Conservation (phyloP, 2,888 invertebrate genomes). For the Scaptomyza flava region DNA sequence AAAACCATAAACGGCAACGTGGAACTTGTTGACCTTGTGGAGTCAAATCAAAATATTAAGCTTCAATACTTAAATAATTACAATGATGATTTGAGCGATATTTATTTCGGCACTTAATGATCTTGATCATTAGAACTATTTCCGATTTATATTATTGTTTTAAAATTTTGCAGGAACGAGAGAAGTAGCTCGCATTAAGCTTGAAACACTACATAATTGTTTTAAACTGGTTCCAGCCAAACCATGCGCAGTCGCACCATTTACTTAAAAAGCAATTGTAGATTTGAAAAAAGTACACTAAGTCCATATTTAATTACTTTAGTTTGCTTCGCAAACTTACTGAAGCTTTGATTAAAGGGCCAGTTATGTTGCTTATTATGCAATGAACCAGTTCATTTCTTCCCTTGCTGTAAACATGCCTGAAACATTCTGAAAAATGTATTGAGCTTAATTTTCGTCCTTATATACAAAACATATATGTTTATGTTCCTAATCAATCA, state of each 20-base stretch:
- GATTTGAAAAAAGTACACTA: not conserved
- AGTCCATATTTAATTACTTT: not conserved
- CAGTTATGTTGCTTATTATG: not conserved
- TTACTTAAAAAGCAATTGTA: slow-evolving; percentile 4
- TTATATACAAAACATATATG: not conserved
- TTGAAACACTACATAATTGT: slow-evolving; percentile 2
- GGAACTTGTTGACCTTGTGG: no score
- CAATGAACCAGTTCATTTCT: slow-evolving; percentile 13
- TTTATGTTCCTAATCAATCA: slow-evolving; percentile 1
- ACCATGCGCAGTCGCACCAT: not conserved
- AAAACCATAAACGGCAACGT: no score
- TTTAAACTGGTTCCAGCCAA: slow-evolving; percentile 9
- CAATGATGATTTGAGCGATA: no score
- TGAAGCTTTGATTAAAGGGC: not conserved
- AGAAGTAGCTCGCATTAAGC: slow-evolving; percentile 15
- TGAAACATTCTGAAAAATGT: not conserved
- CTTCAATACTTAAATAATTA: no score
- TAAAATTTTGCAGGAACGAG: slow-evolving; percentile 10
- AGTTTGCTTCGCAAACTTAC: slow-evolving; percentile 10
- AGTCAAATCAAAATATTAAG: no score
- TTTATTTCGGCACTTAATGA: no score
- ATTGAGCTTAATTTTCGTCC: not conserved
- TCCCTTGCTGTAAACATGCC: not conserved
- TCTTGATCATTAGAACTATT: slow-evolving; percentile 4
- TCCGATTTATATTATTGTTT: slow-evolving; percentile 5